Conservation (phyloP, 2,113 vertebrate species). For the Coturnix japonica region DNA sequence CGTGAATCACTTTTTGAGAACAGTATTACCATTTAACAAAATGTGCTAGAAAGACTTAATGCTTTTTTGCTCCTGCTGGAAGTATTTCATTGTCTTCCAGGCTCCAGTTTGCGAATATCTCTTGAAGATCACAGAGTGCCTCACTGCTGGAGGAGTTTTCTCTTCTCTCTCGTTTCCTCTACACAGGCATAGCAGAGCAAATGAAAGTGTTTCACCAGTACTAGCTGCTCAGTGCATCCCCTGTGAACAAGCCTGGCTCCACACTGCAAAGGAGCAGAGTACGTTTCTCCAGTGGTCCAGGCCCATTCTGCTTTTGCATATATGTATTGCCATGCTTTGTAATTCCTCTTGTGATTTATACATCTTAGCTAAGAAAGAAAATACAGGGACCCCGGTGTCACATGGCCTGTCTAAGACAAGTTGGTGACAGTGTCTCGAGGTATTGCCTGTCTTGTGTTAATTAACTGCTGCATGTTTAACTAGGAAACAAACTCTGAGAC, state of each 20-base stretch:
- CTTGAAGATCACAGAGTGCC: background rate
- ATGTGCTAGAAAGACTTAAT: background rate
- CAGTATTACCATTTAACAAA: background rate
- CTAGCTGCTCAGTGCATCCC: background rate
- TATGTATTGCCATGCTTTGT: background rate
- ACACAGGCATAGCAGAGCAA: background rate
- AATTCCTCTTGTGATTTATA: constrained; percentile 38
- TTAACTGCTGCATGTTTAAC: constrained; percentile 80
- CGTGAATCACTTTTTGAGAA: background rate
- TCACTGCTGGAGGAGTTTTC: background rate
- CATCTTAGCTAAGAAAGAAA: constrained; percentile 59
- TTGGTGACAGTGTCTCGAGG: constrained; percentile 72
- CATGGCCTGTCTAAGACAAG: constrained; percentile 47
- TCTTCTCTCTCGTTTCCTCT: background rate
- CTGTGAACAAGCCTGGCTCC: background rate
- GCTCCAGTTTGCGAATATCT: background rate
- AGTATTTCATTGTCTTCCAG: background rate
- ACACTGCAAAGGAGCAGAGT: background rate
- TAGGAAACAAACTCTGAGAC: constrained; percentile 74
- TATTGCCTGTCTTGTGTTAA: constrained; percentile 70
- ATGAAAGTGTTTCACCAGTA: background rate
- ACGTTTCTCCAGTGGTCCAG: background rate
- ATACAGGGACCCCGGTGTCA: constrained; percentile 63
- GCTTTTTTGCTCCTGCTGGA: background rate
- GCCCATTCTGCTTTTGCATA: background rate